Percentiles rank a stretch among this genome's conserved stretches.
Conservation (phyloP, 2,113 vertebrate genomes). For the Xenopus laevis region DNA sequence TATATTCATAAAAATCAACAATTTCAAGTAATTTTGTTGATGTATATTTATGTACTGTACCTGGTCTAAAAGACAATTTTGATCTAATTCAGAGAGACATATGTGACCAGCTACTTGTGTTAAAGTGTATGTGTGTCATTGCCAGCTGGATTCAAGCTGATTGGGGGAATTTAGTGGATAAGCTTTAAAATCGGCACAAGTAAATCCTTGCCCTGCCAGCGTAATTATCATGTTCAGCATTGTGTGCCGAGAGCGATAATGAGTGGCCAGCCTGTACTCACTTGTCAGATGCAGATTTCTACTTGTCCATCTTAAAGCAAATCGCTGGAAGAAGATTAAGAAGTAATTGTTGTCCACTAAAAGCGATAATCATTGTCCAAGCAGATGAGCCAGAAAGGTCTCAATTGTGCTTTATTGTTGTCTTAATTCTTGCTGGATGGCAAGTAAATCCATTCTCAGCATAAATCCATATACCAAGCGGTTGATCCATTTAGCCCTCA, state of each 20-base stretch:
- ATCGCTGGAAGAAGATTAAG: conserved; percentile 28
- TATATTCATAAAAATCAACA: too few species aligned
- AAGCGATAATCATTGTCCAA: conserved; percentile 14
- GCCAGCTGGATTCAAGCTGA: background rate
- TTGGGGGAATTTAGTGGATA: background rate
- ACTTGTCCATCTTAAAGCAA: conserved; percentile 27
- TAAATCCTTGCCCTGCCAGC: background rate
- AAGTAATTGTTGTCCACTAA: conserved; percentile 15
- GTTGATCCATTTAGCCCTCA: conserved; percentile 11
- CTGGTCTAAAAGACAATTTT: too few species aligned
- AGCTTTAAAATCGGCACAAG: background rate
- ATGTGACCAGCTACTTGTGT: background rate
- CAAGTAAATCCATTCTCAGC: conserved; percentile 7
- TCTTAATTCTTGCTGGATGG: conserved; percentile 22
- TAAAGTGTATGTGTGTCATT: background rate
- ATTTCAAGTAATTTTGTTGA: too few species aligned
- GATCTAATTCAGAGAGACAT: too few species aligned
- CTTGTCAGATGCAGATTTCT: conserved; percentile 12
- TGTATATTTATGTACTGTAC: too few species aligned
- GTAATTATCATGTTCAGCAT: conserved; percentile 27
- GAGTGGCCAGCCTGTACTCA: conserved; percentile 8
- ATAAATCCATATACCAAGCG: conserved; percentile 19
- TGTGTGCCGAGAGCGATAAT: conserved; percentile 2
- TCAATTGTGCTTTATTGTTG: conserved; percentile 29
- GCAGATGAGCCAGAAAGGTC: conserved; percentile 16